Conservation (phyloP, 1,140 invertebrate genomes). For the Rhagoletis pomonella region DNA sequence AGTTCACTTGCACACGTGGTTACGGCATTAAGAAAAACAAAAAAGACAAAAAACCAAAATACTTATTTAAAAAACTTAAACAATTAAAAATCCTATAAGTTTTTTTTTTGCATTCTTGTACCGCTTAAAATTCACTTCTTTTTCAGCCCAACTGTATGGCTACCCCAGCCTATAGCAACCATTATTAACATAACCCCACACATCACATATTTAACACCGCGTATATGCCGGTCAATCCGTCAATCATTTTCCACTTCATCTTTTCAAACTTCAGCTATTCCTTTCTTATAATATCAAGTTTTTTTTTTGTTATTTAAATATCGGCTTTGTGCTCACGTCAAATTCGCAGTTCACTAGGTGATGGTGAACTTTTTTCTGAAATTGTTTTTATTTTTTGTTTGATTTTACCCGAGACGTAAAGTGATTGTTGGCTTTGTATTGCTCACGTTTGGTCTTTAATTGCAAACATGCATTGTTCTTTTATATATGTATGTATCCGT, state of each 20-base stretch:
- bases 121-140: background rate
- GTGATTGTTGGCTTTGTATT: background rate
- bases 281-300: background rate
- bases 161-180: background rate
- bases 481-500: background rate
- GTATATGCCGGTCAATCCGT: background rate
- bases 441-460: background rate
- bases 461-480: background rate
- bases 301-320: background rate
- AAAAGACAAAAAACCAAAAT: background rate
- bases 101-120: background rate
- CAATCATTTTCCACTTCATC: background rate
- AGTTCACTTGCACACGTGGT: constrained; percentile 33
- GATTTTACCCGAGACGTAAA: background rate
- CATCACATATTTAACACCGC: background rate
- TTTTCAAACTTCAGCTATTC: background rate
- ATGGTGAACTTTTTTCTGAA: background rate
- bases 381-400: constrained; percentile 37
- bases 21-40: background rate
- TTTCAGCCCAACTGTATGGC: background rate
- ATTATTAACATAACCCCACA: background rate
- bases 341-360: too few species aligned
- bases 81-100: too few species aligned
- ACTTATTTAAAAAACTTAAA: background rate
- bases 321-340: background rate